Evolutionary conservation across 2,888 invertebrate species (phyloP), one percentile per base, ranked within the genome.

Genomic region (Cenopis cana): DNA sequence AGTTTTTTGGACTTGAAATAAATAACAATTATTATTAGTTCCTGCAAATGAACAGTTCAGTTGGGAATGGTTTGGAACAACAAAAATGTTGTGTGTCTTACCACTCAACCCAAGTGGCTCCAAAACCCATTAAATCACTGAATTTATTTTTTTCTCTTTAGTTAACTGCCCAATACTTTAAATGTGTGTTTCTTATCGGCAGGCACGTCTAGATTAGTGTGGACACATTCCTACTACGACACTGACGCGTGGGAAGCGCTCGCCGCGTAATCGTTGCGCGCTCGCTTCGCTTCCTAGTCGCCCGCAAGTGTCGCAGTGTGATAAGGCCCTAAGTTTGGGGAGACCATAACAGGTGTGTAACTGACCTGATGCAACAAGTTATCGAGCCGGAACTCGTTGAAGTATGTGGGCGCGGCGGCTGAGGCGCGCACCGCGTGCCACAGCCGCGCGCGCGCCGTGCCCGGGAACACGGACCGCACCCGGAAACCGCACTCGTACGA

Each of bases 351-450:
- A n/a, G n/a, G n/a, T n/a, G n/a, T n/a, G n/a, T n/a, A 2, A n/a
- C 8, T 0, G 41, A 14, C 14, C 93, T 96, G 96, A 81, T 96
- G 96, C 77, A 97, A 86, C 78, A 94, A 94, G 11, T 96, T 95
- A 69, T 95, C 95, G 20, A 96, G 90, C 75, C 94, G 94, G 82
- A 96, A 97, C 88, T 98, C 98, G 82, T 96, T 96, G 91, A 98
- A 98, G 93, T 98, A 98, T 0, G 97, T 97, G 2, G 98, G 98
- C 6, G 98, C 98, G 56, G 98, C 98, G 55, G 98, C 97, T 0
- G 98, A 98, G 0, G 98, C 98, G 76, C 98, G 91, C 33, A 97
- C 96, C 14, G 97, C 97, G 90, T 98, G 96, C 97, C 98, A 98
- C 70, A 97, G 89, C 76, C 92, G 91, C 75, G 96, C 95, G 73